Evolutionary conservation across 2,797 vertebrate genomes (phyloP), one percentile per base, ranked within the genome.

Genomic region (Iguana delicatissima): DNA sequence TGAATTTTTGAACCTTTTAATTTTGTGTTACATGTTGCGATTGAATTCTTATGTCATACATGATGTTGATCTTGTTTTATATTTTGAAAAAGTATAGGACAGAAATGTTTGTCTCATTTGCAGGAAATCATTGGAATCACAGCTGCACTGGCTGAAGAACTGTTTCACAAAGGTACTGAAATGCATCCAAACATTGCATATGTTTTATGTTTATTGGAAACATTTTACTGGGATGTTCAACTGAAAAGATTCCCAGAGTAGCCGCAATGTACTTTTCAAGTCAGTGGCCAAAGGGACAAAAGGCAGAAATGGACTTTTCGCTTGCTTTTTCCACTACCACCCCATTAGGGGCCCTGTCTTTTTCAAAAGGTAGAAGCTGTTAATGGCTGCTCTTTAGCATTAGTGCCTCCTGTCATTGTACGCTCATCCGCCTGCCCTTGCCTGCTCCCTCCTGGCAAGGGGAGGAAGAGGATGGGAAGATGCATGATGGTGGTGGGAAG

Each of bases 41-140:
- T 9, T 69, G 4, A 69, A 80, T 83, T 46, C 26, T 59, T 89
- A 26, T 32, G 32, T 82, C 59, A 74, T 26, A 59, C 55, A 20
- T 69, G 62, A 7, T 50, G n/a, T n/a, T 85, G 35, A 57, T 73
- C 5, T 13, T 89, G 14, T 69, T 32, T 84, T 84, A 50, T 79
- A 16, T 18, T n/a, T 80, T 46, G 12, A 8, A 50, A 26, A 77
- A 55, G 4, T 32, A 1, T 24, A 35, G 7, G 22, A 57, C 59
- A 91, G 72, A 1, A 29, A 20, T 3, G 89, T 87, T 91, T 9
- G 35, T 86, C 87, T 93, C 92, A 46, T 89, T 94, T 94, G 64
- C 91, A 99, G 99, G 99, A 99, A 96, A 98, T 99, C 89, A 99
- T 98, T 90, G 99, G 99, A 29, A 98, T 99, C 95, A 98, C 99